Conservation (phyloP, 2,888 invertebrate genomes). For the Nomada fabriciana region DNA sequence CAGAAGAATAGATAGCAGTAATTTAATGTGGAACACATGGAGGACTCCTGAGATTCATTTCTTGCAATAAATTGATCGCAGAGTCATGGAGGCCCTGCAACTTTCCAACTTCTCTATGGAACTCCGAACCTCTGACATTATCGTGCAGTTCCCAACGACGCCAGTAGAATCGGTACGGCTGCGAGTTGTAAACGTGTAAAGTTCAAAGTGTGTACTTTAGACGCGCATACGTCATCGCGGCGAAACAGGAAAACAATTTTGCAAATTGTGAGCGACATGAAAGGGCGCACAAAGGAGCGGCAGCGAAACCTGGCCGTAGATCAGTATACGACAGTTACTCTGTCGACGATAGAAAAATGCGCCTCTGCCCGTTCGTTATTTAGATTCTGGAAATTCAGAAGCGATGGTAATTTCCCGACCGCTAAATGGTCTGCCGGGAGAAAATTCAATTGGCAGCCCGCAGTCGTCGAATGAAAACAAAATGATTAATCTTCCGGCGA, state of each 20-base stretch:
- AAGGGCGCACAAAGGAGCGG: neutral
- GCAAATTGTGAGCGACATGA: neutral
- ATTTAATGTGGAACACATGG: conserved; percentile 25
- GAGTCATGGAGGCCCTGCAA: neutral
- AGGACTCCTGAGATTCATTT: conserved; percentile 17
- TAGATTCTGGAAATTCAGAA: neutral
- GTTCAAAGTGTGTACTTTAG: neutral
- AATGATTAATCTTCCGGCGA: conserved; percentile 32
- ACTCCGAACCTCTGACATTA: conserved; percentile 39
- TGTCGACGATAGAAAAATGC: neutral
- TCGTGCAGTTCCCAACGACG: conserved; percentile 19
- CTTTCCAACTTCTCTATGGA: conserved; percentile 11
- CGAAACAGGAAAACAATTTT: neutral
- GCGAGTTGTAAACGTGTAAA: neutral
- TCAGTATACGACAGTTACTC: neutral
- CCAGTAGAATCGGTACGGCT: conserved; percentile 16
- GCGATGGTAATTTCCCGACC: neutral
- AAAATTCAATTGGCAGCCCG: conserved; percentile 11
- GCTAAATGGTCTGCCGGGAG: neutral
- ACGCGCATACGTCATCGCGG: neutral
- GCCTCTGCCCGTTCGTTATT: neutral
- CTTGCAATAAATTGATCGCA: conserved; percentile 27
- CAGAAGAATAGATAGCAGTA: conserved; percentile 16
- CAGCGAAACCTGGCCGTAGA: neutral
- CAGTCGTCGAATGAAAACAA: conserved; percentile 20